Percentiles rank a stretch among this genome's conserved stretches.
phyloP scores from a whole-genome alignment of 2,797 vertebrate species.

The Scyliorhinus canicula region DNA sequence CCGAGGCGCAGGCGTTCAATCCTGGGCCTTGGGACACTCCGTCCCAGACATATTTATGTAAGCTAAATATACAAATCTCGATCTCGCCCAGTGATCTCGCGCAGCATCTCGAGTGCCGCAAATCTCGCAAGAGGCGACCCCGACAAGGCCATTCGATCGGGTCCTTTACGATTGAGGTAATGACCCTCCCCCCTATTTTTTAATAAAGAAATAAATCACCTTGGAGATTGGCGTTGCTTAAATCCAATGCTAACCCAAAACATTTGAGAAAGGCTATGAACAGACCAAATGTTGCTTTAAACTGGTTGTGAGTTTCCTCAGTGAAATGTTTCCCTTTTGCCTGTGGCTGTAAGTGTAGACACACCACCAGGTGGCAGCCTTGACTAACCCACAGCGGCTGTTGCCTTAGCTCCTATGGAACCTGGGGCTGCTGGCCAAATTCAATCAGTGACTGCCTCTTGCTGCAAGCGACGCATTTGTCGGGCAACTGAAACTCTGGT shows the following conservation, averaged over 20 bases:
- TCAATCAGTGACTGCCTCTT: neutral
- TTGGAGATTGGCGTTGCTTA: neutral
- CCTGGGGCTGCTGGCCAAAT: neutral
- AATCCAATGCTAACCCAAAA: neutral
- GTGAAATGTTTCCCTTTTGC: neutral
- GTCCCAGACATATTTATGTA: too few species aligned
- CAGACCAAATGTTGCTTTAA: neutral
- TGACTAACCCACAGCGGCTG: neutral
- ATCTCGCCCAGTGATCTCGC: too few species aligned
- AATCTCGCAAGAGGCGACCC: too few species aligned
- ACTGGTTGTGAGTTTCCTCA: neutral
- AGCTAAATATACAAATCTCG: too few species aligned
- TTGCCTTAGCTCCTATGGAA: neutral
- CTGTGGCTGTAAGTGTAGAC: too few species aligned
- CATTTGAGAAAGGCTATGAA: too few species aligned
- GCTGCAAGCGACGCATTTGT: neutral
- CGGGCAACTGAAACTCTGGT: too few species aligned
- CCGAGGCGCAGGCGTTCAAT: too few species aligned
- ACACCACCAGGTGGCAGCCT: neutral
- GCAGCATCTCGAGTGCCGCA: too few species aligned
- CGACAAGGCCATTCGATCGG: too few species aligned
- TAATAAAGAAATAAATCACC: neutral
- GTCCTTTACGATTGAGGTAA: too few species aligned
- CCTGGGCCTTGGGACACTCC: too few species aligned
- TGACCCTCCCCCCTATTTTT: neutral